phyloP scores from a whole-genome alignment of 1,140 invertebrate genomes.

The Tachypleus tridentatus region DNA sequence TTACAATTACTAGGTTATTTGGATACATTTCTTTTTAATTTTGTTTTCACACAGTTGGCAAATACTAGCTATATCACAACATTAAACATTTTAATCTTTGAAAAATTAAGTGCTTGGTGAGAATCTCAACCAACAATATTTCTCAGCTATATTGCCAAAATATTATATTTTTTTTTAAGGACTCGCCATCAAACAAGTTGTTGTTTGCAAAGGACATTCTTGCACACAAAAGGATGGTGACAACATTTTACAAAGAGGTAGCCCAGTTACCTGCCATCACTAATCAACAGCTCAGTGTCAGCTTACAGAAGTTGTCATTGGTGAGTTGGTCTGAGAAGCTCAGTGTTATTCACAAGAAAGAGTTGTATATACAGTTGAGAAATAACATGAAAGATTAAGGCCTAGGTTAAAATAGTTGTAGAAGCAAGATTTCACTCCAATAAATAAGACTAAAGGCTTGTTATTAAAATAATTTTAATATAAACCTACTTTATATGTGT shows the following conservation, averaged over 20 bases:
- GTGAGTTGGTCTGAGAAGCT: slow-evolving; percentile 9
- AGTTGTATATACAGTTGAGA: background rate
- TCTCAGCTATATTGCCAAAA: background rate
- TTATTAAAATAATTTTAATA: background rate
- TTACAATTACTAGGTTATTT: too few species aligned
- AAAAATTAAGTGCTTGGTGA: too few species aligned
- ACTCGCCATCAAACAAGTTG: slow-evolving; percentile 34
- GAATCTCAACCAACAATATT: too few species aligned
- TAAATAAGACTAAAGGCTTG: background rate
- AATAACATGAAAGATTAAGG: background rate
- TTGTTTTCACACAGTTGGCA: too few species aligned
- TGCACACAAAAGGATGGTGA: slow-evolving; percentile 25
- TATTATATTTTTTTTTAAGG: slow-evolving; percentile 17
- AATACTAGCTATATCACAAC: too few species aligned
- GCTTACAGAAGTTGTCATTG: slow-evolving; percentile 25
- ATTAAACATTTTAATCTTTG: too few species aligned
- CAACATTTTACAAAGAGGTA: slow-evolving; percentile 26
- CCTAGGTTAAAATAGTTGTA: background rate
- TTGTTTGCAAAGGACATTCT: slow-evolving; percentile 30
- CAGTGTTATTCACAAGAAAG: background rate
- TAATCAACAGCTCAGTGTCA: slow-evolving; percentile 24
- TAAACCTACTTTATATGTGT: background rate
- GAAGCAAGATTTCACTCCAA: background rate
- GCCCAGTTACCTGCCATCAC: slow-evolving; percentile 23
- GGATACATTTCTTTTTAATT: too few species aligned